Base-by-base conservation (phyloP, 1,140 invertebrate genomes). In the Cardiocondyla obscurior region DNA sequence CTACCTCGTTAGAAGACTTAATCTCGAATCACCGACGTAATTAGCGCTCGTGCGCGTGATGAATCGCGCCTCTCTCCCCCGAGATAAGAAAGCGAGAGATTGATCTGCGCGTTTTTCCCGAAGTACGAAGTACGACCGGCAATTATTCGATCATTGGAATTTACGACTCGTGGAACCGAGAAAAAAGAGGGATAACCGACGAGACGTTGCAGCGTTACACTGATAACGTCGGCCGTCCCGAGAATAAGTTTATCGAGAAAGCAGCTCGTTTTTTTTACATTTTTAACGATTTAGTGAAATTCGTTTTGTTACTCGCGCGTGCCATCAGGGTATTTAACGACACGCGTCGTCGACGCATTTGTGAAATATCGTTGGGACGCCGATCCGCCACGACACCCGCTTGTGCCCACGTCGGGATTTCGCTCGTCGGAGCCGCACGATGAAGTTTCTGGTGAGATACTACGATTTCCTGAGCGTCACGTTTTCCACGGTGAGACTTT, bases 361-460 rank as follows among this genome's bases (percentile, higher is more conserved):
- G 19, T 22, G 36, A 7, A 7, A n/a, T 55, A 16, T 85, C 44
- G 49, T 42, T 44, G 58, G 58, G 44, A 74, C 77, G 60, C 10
- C 30, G 39, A 74, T 85, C 67, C 67, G 44, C 28, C 30, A 12
- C 42, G 25, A 39, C 33, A 58, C 49, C 49, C 60, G 28, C 7
- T n/a, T 4, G 16, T 25, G n/a, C n/a, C n/a, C n/a, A 58, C 19
- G 28, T 4, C 8, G 14, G 19, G 19, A 8, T 19, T 22, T 36
- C 39, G 19, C 25, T 19, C 7, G 19, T 77, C 19, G 46, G 39
- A 73, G 58, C 39, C 58, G 77, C 65, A 88, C 85, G 67, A 93
- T 93, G 92, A 93, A 93, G 89, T 94, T 93, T 88, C 85, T 93
- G 84, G 92, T 92, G 81, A 91, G 91, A 83, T 93, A 93, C 89